phyloP scores from a whole-genome alignment of 2,888 invertebrate species.

The Cosmorhoe ocellata region DNA sequence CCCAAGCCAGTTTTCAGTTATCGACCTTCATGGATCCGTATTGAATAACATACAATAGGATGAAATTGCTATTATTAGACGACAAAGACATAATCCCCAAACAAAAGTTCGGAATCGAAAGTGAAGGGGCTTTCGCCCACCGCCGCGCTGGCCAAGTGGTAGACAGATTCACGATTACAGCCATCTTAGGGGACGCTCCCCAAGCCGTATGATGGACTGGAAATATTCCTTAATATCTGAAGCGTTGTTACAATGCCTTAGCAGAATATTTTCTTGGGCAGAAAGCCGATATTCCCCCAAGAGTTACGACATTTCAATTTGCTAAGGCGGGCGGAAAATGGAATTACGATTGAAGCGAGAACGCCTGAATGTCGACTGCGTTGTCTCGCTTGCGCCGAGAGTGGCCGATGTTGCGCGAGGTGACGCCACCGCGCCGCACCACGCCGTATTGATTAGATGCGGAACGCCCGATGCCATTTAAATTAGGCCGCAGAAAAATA shows the following conservation, averaged over 20 bases:
- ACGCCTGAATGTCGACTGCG: conserved; percentile 62
- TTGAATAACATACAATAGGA: conserved; percentile 28
- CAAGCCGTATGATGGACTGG: conserved; percentile 72
- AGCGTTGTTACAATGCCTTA: conserved; percentile 78
- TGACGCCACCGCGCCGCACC: conserved; percentile 68
- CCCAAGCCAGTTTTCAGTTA: conserved; percentile 33
- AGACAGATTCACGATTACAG: conserved; percentile 67
- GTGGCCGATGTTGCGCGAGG: conserved; percentile 57
- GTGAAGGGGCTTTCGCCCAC: conserved; percentile 49
- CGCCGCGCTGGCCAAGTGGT: conserved; percentile 55
- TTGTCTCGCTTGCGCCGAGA: conserved; percentile 56
- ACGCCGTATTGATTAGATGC: conserved; percentile 81
- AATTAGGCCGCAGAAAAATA: conserved; percentile 80
- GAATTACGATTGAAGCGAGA: conserved; percentile 82
- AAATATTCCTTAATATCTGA: conserved; percentile 78
- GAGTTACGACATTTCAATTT: conserved; percentile 84
- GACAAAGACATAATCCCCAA: conserved; percentile 41
- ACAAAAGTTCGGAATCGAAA: conserved; percentile 49
- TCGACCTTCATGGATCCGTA: conserved; percentile 18
- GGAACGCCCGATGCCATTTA: conserved; percentile 81
- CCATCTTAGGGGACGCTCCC: conserved; percentile 67
- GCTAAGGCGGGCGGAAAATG: conserved; percentile 84
- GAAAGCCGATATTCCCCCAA: conserved; percentile 83
- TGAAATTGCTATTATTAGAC: conserved; percentile 37
- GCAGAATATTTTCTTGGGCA: conserved; percentile 80